Evolutionary conservation across 30 jellyfish, hydroid and myxozoan species (phyloP).

Genomic region (Hydractinia echinata): DNA sequence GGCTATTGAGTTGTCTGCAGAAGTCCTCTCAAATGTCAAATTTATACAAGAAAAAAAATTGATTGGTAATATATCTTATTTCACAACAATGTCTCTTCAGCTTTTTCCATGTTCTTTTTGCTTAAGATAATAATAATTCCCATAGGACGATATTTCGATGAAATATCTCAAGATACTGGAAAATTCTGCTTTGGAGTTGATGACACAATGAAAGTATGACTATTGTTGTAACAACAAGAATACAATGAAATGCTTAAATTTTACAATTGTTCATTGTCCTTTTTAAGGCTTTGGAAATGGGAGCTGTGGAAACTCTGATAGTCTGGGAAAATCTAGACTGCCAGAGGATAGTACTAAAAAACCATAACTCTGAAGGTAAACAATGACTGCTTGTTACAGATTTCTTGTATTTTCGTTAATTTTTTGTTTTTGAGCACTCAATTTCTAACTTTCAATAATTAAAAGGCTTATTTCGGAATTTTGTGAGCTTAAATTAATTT

Average conservation of each 20-base stretch:
- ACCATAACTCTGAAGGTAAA: slow-evolving; percentile 35
- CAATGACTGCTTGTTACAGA: neutral
- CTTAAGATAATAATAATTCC: neutral
- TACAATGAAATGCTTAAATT: too few species aligned
- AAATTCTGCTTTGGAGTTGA: slow-evolving; percentile 95
- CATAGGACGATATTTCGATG: slow-evolving; percentile 88
- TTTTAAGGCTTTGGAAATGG: slow-evolving; percentile 93
- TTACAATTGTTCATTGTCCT: neutral
- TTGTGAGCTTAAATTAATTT: neutral
- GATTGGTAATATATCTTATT: slow-evolving; percentile 40
- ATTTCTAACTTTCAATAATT: too few species aligned
- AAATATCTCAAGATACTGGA: slow-evolving; percentile 97
- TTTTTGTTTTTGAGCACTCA: neutral
- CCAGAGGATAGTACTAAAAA: slow-evolving; percentile 70
- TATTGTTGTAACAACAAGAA: neutral
- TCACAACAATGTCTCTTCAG: neutral
- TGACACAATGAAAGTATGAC: slow-evolving; percentile 86
- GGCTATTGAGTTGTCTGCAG: slow-evolving; percentile 98
- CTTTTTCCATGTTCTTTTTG: neutral
- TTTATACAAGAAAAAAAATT: slow-evolving; percentile 94
- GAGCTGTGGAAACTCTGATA: slow-evolving; percentile 94
- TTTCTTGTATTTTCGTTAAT: neutral
- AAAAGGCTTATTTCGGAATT: neutral
- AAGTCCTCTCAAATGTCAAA: slow-evolving; percentile 86
- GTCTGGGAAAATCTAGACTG: slow-evolving; percentile 98